Percentiles rank a stretch among this genome's conserved stretches.
Evolutionary conservation across 2,888 invertebrate genomes (phyloP).

Genomic region (Euphydryas editha): DNA sequence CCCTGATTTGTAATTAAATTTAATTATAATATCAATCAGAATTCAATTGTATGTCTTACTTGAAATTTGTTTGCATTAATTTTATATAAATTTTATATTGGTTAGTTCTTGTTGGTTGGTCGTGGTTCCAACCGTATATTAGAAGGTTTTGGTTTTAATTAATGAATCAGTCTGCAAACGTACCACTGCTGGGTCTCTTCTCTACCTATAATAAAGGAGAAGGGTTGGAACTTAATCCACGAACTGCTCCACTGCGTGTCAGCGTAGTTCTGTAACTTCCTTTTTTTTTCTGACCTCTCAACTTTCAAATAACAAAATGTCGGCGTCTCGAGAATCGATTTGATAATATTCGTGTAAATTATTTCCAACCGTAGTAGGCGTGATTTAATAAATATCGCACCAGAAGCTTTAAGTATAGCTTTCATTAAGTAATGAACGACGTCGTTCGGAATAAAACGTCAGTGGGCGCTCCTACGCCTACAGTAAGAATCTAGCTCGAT

Average conservation of each 20-base stretch:
- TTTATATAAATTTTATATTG: background rate
- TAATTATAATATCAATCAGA: slow-evolving; percentile 1
- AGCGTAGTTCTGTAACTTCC: too few species aligned
- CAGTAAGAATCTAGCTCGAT: slow-evolving; percentile 15
- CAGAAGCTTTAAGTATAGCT: background rate
- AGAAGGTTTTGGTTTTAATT: background rate
- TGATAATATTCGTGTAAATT: background rate
- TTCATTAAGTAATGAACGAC: background rate
- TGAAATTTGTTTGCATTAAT: background rate
- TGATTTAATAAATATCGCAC: background rate
- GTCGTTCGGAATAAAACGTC: background rate
- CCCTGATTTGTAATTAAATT: background rate
- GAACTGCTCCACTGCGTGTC: too few species aligned
- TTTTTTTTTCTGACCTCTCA: background rate
- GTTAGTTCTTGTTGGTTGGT: background rate
- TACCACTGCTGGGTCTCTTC: background rate
- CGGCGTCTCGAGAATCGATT: background rate
- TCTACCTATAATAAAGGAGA: too few species aligned
- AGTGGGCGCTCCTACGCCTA: slow-evolving; percentile 7
- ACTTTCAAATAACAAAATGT: background rate
- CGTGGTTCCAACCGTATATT: background rate
- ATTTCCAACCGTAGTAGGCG: background rate
- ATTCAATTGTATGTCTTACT: background rate
- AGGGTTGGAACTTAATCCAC: too few species aligned
- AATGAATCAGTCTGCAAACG: background rate